phyloP scores from a whole-genome alignment of 2,888 invertebrate genomes.

The Meteorus cinctellus region DNA sequence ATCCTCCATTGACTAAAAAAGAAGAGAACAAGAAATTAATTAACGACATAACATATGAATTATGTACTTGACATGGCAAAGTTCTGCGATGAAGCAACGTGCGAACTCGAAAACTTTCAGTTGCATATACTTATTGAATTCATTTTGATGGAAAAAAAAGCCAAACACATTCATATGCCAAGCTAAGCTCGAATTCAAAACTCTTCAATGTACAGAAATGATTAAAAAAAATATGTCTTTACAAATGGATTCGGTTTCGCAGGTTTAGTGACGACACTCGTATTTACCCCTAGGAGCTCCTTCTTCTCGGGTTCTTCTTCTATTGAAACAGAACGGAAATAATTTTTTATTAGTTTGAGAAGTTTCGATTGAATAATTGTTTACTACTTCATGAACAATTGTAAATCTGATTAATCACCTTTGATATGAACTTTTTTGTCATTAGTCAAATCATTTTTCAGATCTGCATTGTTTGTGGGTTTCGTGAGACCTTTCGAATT shows the following conservation, averaged over 20 bases:
- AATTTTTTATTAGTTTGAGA: neutral
- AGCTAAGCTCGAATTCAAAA: slow-evolving; percentile 7
- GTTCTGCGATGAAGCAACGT: slow-evolving; percentile 49
- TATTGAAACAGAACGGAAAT: slow-evolving; percentile 53
- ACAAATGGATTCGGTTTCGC: slow-evolving; percentile 73
- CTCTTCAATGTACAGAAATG: neutral
- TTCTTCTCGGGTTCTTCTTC: slow-evolving; percentile 71
- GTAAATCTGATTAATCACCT: slow-evolving; percentile 58
- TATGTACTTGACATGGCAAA: slow-evolving; percentile 27
- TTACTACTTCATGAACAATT: neutral
- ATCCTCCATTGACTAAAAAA: slow-evolving; percentile 70
- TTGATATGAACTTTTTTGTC: slow-evolving; percentile 67
- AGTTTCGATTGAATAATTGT: neutral
- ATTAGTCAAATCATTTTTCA: slow-evolving; percentile 60
- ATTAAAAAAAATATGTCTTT: slow-evolving; percentile 68
- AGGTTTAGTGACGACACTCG: slow-evolving; percentile 71
- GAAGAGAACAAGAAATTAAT: slow-evolving; percentile 25
- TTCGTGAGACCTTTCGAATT: slow-evolving; percentile 61
- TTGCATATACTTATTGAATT: slow-evolving; percentile 39
- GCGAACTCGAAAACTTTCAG: slow-evolving; percentile 54
- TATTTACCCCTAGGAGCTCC: slow-evolving; percentile 73
- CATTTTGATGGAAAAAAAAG: slow-evolving; percentile 43
- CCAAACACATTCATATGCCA: neutral
- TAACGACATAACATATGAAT: neutral
- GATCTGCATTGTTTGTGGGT: slow-evolving; percentile 63